These are phyloP conservation scores for Myotis myotis DNA, from an alignment of 2,797 vertebrate species.

Conservation along the genomic window DNA sequence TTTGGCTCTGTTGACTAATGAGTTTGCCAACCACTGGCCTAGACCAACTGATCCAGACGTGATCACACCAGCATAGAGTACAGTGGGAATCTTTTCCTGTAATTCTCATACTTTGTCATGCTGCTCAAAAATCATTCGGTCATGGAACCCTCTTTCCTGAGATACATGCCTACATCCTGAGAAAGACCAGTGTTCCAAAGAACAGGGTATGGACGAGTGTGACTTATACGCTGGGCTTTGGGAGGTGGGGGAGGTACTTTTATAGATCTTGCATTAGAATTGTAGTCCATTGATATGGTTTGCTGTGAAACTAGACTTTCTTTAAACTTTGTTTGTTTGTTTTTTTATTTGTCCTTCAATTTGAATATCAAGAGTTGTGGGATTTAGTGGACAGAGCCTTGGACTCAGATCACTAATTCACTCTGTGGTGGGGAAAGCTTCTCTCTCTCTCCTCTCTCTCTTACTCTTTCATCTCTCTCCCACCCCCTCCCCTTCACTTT, in stretches of 20 bases:
- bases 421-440: neutral
- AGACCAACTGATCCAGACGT: neutral
- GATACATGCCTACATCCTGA: neutral
- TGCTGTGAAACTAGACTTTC: neutral
- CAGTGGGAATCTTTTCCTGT: neutral
- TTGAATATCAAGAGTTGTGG: neutral
- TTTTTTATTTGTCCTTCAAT: neutral
- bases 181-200: neutral
- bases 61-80: neutral
- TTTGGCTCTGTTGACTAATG: too few relatives aligned
- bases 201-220: neutral
- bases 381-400: neutral
- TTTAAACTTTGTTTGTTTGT: neutral
- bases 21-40: too few relatives aligned
- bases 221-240: neutral
- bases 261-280: neutral
- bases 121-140: neutral
- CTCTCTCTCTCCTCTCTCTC: neutral
- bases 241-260: accelerated
- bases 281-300: neutral
- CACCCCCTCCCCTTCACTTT: neutral
- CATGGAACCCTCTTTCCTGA: neutral
- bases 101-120: neutral
- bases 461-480: neutral
- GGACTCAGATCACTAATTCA: neutral